Evolutionary conservation across 2,797 vertebrate genomes (phyloP), one percentile per base, ranked within the genome.

Genomic region (Muscicapa striata): DNA sequence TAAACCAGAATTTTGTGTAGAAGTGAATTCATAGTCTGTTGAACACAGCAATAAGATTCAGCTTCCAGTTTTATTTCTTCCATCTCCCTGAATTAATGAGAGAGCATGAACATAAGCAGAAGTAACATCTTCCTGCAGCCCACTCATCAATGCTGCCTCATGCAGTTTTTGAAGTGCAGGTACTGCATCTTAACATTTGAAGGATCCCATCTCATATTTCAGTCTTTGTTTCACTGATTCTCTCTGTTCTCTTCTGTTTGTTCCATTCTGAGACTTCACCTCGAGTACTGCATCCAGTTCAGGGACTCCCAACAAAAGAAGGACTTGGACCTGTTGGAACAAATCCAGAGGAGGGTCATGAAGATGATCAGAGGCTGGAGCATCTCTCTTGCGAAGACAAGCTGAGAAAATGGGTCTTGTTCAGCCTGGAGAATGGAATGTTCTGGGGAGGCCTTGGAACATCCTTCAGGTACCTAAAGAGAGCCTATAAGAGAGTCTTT

Each of bases 251-350:
- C 19, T 38, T 87, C 40, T 68, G 23, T 57, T 63, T 63, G 15
- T n/a, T 76, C n/a, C 24, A 24, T 76, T 86, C 57, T 64, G 27
- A 62, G 59, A 38, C 23, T 63, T 32, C 26, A 57, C 18, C 32
- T 70, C 0, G 0, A 13, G 5, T 32, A 27, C 15, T 43, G 32
- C 22, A 63, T 49, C 43, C 32, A 36, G 4, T 46, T 46, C 46
- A 46, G 46, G 46, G 46, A 46, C 46, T 46, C 27, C 7, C 49
- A 70, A 32, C 15, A 43, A 36, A 48, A 82, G 14, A 38, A 63
- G 26, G 26, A 55, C 30, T 26, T 18, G 41, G 41, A 55, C 21
- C 18, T 36, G 30, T 43, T 78, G 64, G 20, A 69, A 34, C 41
- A 77, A 41, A 46, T 55, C 57, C 74, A 51, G 43, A 79, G 13